A percentile compares a stretch with the other conserved stretches of the same genome.
These are phyloP conservation scores for Aphidius colemani DNA, from an alignment of 2,888 invertebrate genomes.

Conservation along the genomic window DNA sequence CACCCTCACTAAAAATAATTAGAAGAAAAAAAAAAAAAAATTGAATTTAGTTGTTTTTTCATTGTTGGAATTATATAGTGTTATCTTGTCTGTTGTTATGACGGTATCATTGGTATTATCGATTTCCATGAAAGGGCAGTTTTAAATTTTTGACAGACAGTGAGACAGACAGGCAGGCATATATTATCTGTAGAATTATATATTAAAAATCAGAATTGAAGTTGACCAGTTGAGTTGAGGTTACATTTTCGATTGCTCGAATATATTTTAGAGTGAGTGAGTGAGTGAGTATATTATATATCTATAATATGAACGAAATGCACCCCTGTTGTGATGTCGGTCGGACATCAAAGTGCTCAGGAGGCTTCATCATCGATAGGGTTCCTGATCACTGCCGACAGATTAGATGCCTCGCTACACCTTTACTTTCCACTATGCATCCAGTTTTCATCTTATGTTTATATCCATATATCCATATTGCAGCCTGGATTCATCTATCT, in stretches of 20 bases:
- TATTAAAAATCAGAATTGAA: conserved; percentile 30
- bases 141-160: background rate
- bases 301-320: conserved; percentile 34
- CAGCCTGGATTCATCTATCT: background rate
- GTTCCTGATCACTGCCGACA: conserved; percentile 57
- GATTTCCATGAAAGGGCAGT: background rate
- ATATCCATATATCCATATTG: conserved; percentile 10
- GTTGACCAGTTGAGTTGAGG: conserved; percentile 41
- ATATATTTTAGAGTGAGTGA: conserved; percentile 29
- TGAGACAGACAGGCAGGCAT: conserved; percentile 27
- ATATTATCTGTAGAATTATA: conserved; percentile 39
- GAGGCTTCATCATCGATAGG: conserved; percentile 59
- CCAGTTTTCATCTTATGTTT: conserved; percentile 18
- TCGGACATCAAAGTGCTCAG: conserved; percentile 55
- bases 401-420: conserved; percentile 54
- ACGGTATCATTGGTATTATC: background rate
- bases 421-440: conserved; percentile 36
- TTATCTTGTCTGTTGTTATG: background rate
- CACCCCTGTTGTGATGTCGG: conserved; percentile 54
- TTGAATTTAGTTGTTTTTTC: too few species aligned
- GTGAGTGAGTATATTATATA: conserved; percentile 38
- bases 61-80: background rate
- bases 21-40: too few species aligned
- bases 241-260: background rate
- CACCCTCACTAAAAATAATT: too few species aligned